Percentiles rank a stretch among this genome's conserved stretches.
These are phyloP conservation scores for Trimorus sp. DNA, from an alignment of 2,888 invertebrate genomes.

Conservation along the genomic window DNA sequence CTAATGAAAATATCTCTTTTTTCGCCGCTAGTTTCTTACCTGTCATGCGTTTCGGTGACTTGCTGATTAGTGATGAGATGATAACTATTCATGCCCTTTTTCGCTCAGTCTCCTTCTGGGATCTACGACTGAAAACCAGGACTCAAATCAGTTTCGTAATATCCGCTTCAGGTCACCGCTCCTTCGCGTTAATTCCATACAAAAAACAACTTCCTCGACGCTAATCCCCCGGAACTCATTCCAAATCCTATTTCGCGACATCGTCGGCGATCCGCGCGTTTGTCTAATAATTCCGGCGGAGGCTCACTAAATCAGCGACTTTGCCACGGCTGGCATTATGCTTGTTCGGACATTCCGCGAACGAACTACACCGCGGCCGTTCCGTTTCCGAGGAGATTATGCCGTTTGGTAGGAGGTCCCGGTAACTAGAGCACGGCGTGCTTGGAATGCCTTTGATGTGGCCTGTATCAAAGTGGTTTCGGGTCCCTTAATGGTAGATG, in stretches of 20 bases:
- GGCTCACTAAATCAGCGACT: slow-evolving; percentile 26
- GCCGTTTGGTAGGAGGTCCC: slow-evolving; percentile 1
- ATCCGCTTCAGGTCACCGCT: slow-evolving; percentile 4
- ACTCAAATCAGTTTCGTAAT: neutral
- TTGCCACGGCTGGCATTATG: slow-evolving; percentile 33
- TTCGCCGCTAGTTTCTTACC: no score
- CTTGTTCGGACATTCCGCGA: slow-evolving; percentile 17
- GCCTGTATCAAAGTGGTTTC: slow-evolving; percentile 79
- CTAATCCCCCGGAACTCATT: slow-evolving; percentile 33
- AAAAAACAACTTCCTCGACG: neutral
- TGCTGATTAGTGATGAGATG: no score
- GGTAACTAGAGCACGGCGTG: slow-evolving; percentile 71
- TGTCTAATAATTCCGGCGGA: slow-evolving; percentile 25
- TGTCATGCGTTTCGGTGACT: no score
- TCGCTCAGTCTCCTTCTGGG: no score
- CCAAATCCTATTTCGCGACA: slow-evolving; percentile 41
- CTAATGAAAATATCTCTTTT: no score
- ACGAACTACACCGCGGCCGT: slow-evolving; percentile 12
- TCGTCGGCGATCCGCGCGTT: slow-evolving; percentile 22
- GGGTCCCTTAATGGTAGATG: slow-evolving; percentile 80
- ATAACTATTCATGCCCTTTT: no score
- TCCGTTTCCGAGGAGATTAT: slow-evolving; percentile 27
- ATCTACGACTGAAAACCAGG: no score
- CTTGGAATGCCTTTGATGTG: slow-evolving; percentile 79
- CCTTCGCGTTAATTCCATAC: slow-evolving; percentile 15